Percentiles rank a stretch among this genome's conserved stretches.
Conservation (phyloP, 1,140 invertebrate species). For the Drosophila baimaii region DNA sequence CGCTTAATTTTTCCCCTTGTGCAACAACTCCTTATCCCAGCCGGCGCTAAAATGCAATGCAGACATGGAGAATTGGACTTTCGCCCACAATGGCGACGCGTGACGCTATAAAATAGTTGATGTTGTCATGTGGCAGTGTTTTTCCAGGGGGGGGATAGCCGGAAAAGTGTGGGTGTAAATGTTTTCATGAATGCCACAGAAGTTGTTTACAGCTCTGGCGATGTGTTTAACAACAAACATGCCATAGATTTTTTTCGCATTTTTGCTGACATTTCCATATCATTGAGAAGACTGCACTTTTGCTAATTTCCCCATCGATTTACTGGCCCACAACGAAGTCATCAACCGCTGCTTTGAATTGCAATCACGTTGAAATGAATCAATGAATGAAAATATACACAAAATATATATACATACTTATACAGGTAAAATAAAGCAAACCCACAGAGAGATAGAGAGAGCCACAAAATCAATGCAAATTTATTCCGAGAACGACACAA, state of each 20-base stretch:
- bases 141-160: conserved; percentile 8
- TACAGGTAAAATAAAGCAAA: conserved; percentile 6
- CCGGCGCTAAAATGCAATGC: conserved; percentile 41
- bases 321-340: conserved; percentile 30
- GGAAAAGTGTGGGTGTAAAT: conserved; percentile 64
- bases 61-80: conserved; percentile 32
- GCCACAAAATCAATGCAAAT: conserved; percentile 54
- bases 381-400: conserved; percentile 38
- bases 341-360: conserved; percentile 39
- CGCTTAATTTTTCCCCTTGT: neutral
- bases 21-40: conserved; percentile 29
- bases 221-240: conserved; percentile 34
- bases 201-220: conserved; percentile 24
- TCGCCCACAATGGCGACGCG: conserved; percentile 55
- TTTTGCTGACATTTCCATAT: conserved; percentile 35
- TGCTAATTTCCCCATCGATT: conserved; percentile 11
- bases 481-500: conserved; percentile 48
- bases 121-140: conserved; percentile 28
- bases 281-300: conserved; percentile 1
- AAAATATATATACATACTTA: conserved; percentile 15
- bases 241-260: conserved; percentile 14
- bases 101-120: conserved; percentile 46
- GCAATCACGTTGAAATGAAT: conserved; percentile 57
- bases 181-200: conserved; percentile 34
- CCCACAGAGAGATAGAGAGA: neutral